Evolutionary conservation across 2,797 vertebrate species (phyloP).

Genomic region (Apogon talboti): DNA sequence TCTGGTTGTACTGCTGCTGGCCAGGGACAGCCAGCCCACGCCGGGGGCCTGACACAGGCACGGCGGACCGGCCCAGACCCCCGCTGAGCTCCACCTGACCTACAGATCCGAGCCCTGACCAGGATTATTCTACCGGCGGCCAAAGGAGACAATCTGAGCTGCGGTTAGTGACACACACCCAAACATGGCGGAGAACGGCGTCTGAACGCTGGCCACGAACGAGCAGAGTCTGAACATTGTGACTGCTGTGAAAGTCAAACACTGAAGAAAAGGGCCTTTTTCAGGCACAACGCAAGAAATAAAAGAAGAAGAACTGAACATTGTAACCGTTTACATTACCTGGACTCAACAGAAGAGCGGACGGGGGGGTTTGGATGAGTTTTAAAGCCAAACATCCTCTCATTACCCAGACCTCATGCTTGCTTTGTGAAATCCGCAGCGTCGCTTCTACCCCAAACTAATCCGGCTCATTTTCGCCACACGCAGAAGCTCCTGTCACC

Average conservation of each 20-base stretch:
- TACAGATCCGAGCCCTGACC: constrained; percentile 26
- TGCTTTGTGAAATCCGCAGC: constrained; percentile 45
- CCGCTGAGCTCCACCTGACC: constrained; percentile 16
- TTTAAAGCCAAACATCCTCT: constrained; percentile 8
- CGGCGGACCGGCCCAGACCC: neutral
- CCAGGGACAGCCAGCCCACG: constrained; percentile 78
- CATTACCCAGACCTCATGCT: constrained; percentile 37
- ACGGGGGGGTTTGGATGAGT: neutral
- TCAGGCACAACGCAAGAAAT: constrained; percentile 24
- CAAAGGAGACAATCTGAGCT: neutral
- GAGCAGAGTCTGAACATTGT: constrained; percentile 33
- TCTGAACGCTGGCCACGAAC: constrained; percentile 15
- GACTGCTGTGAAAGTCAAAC: constrained; percentile 69
- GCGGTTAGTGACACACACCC: constrained; percentile 1
- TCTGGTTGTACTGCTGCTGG: constrained; percentile 84
- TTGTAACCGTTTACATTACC: constrained; percentile 57
- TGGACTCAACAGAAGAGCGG: constrained; percentile 14
- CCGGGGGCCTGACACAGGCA: constrained; percentile 61
- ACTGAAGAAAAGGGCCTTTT: constrained; percentile 63
- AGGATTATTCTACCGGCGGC: constrained; percentile 10
- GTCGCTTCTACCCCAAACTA: constrained; percentile 35
- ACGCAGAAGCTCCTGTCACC: constrained; percentile 13
- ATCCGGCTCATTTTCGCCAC: constrained; percentile 16
- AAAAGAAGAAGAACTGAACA: neutral
- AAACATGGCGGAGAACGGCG: neutral